phyloP scores from a whole-genome alignment of 2,797 vertebrate species.

The Coranthus polyacanthus region DNA sequence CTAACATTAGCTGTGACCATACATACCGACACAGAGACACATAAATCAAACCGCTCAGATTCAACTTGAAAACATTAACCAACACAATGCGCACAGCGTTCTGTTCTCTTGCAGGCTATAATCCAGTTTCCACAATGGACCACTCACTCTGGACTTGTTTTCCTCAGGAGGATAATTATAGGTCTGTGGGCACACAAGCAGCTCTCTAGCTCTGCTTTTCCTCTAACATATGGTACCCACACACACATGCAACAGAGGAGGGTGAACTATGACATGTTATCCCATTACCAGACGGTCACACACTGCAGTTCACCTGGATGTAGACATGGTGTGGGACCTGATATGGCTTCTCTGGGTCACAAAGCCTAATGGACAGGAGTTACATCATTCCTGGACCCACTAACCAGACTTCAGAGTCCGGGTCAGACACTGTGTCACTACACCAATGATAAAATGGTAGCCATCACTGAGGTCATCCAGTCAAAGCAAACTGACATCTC shows the following conservation, averaged over 20 bases:
- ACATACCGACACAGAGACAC: slow-evolving; percentile 22
- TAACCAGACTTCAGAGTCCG: slow-evolving; percentile 13
- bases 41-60: slow-evolving; percentile 89
- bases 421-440: slow-evolving; percentile 12
- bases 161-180: slow-evolving; percentile 94
- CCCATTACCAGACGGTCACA: slow-evolving; percentile 56
- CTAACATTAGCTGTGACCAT: slow-evolving; percentile 16
- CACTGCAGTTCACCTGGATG: slow-evolving; percentile 15
- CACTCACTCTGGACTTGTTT: slow-evolving; percentile 91
- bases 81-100: slow-evolving; percentile 79
- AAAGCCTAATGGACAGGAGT: slow-evolving; percentile 56
- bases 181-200: slow-evolving; percentile 67
- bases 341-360: slow-evolving; percentile 21
- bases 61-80: slow-evolving; percentile 87
- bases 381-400: slow-evolving; percentile 27
- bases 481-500: slow-evolving; percentile 21
- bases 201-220: slow-evolving; percentile 15
- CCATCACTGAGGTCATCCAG: slow-evolving; percentile 3
- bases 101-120: slow-evolving; percentile 87
- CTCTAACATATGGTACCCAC: neutral
- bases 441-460: slow-evolving; percentile 18
- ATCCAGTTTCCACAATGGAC: slow-evolving; percentile 91
- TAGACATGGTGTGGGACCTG: slow-evolving; percentile 32
- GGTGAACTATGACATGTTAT: slow-evolving; percentile 63
- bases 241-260: slow-evolving; percentile 9